A percentile compares a stretch with the other conserved stretches of the same genome.
These are phyloP conservation scores for Tokudaia tokunoshimensis DNA, from an alignment of 2,797 vertebrate genomes.

Conservation along the genomic window DNA sequence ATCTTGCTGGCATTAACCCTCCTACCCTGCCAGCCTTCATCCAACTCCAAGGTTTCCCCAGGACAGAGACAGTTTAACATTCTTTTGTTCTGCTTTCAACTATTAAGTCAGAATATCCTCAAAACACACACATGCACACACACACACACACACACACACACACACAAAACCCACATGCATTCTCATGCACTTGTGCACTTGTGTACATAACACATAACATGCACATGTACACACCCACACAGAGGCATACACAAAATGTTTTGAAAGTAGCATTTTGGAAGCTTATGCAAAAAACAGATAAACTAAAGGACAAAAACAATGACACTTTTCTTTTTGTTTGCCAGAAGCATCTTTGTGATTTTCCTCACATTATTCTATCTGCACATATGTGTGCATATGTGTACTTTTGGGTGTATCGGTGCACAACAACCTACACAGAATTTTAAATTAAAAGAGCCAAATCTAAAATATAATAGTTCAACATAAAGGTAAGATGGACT, in stretches of 20 bases:
- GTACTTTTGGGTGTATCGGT: neutral
- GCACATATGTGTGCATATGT: neutral
- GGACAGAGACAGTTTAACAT: slow-evolving; percentile 37
- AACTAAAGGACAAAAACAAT: slow-evolving; percentile 19
- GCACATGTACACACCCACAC: neutral
- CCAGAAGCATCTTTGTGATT: neutral
- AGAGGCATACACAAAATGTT: neutral
- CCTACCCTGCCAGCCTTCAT: slow-evolving; percentile 9
- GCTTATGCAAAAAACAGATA: slow-evolving; percentile 5
- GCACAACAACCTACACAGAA: neutral
- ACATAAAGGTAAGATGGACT: neutral
- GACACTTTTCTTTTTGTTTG: neutral
- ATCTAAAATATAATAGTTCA: slow-evolving; percentile 22
- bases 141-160: neutral
- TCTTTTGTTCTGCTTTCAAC: neutral
- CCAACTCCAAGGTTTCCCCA: slow-evolving; percentile 45
- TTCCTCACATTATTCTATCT: neutral
- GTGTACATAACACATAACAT: too few relatives aligned
- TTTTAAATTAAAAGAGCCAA: neutral
- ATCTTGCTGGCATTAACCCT: slow-evolving; percentile 57
- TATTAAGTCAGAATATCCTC: slow-evolving; percentile 43
- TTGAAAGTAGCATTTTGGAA: slow-evolving; percentile 22
- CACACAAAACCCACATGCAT: neutral
- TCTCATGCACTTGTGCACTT: neutral
- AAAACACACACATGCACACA: neutral